Conservation (phyloP, 2,113 vertebrate genomes). For the Poeciliopsis retropinna region DNA sequence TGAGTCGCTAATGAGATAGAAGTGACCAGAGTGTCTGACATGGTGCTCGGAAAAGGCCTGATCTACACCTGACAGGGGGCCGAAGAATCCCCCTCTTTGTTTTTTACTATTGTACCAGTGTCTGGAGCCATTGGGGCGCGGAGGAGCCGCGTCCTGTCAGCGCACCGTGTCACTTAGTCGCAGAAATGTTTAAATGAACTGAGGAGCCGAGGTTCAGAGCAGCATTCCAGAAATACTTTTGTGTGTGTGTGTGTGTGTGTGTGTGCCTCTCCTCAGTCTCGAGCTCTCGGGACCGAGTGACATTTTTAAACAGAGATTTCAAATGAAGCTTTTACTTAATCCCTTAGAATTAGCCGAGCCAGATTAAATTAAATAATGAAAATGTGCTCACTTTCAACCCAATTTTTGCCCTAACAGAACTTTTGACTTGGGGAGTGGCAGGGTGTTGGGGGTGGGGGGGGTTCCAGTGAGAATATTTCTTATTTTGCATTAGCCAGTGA, state of each 20-base stretch:
- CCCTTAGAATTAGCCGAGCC: not conserved
- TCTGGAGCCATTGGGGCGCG: slow-evolving; percentile 27
- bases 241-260: not conserved
- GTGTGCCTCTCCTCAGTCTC: slow-evolving; percentile 24
- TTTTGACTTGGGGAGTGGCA: slow-evolving; percentile 42
- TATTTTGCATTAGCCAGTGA: slow-evolving; percentile 71
- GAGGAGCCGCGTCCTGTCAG: slow-evolving; percentile 49
- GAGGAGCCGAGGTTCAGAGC: slow-evolving; percentile 48
- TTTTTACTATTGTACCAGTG: slow-evolving; percentile 47
- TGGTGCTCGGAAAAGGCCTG: slow-evolving; percentile 41
- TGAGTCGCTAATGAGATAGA: slow-evolving; percentile 54
- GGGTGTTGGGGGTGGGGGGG: too few species aligned
- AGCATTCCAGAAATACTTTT: slow-evolving; percentile 60
- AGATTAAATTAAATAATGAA: not conserved
- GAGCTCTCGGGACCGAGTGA: slow-evolving; percentile 4
- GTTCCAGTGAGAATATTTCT: slow-evolving; percentile 62
- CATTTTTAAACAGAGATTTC: slow-evolving; percentile 37
- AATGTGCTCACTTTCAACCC: slow-evolving; percentile 34
- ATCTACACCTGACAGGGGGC: slow-evolving; percentile 44
- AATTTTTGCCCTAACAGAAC: slow-evolving; percentile 53
- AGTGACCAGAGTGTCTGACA: slow-evolving; percentile 40
- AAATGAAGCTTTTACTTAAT: slow-evolving; percentile 23
- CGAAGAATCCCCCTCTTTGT: slow-evolving; percentile 54
- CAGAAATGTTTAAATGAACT: slow-evolving; percentile 64
- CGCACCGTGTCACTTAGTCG: slow-evolving; percentile 65